A percentile compares a stretch with the other conserved stretches of the same genome.
Evolutionary conservation across 2,797 vertebrate species (phyloP).

Genomic region (Gambelia wislizenii): DNA sequence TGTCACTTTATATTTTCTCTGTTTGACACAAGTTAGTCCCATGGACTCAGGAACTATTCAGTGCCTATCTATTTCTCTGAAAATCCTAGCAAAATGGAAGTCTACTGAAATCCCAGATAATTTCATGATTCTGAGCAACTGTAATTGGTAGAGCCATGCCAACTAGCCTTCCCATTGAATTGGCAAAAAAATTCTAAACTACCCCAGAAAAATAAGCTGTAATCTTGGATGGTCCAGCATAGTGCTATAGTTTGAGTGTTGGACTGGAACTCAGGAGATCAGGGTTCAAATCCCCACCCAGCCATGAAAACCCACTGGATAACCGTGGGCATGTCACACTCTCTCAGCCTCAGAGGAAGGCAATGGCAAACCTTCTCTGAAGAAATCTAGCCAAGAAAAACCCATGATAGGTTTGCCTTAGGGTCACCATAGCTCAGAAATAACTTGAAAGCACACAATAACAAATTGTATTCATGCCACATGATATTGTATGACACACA

Average conservation of each 20-base stretch:
- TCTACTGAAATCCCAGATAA: conserved; percentile 41
- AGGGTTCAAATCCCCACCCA: too few species aligned
- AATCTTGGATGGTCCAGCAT: background rate
- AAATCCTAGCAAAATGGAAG: conserved; percentile 27
- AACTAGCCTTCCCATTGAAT: background rate
- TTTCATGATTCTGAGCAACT: background rate
- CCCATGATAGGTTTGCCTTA: too few species aligned
- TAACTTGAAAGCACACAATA: too few species aligned
- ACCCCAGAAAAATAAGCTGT: conserved; percentile 9
- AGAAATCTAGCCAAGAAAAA: too few species aligned
- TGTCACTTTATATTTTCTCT: conserved; percentile 30
- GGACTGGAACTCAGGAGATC: too few species aligned
- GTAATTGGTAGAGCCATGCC: background rate
- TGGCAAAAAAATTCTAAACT: background rate
- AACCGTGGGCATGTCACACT: background rate
- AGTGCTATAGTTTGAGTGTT: too few species aligned
- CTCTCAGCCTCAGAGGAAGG: too few species aligned
- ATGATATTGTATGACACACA: conserved; percentile 31
- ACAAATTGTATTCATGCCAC: background rate
- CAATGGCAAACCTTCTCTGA: too few species aligned
- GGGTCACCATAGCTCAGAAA: too few species aligned
- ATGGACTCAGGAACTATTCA: conserved; percentile 33
- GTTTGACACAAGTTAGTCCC: conserved; percentile 13
- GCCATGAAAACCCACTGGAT: background rate
- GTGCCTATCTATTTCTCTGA: background rate